Percentiles rank a stretch among this genome's conserved stretches.
Evolutionary conservation across 1,140 invertebrate genomes (phyloP).

Genomic region (Drosophila cardini): DNA sequence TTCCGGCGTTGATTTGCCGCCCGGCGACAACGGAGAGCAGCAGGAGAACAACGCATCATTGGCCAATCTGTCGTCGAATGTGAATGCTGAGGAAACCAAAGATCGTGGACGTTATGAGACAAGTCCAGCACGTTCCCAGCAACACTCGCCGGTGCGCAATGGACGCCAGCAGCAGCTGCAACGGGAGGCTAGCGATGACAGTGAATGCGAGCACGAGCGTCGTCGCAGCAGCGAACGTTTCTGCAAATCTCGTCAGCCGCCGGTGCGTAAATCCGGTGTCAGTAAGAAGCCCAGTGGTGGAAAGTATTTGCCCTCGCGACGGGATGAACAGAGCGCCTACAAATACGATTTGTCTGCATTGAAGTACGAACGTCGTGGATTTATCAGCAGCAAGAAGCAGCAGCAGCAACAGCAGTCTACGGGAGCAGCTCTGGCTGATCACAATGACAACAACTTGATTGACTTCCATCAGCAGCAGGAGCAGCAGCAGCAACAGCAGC

Average conservation of each 20-base stretch:
- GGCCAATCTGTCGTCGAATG: slow-evolving; percentile 57
- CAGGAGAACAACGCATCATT: slow-evolving; percentile 72
- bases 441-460: slow-evolving; percentile 84
- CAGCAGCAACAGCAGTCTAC: slow-evolving; percentile 57
- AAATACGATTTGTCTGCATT: slow-evolving; percentile 80
- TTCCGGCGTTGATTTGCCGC: slow-evolving; percentile 14
- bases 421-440: slow-evolving; percentile 54
- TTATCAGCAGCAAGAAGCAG: slow-evolving; percentile 79
- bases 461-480: slow-evolving; percentile 72
- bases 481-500: slow-evolving; percentile 66
- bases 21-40: slow-evolving; percentile 39
- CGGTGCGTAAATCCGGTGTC: slow-evolving; percentile 75
- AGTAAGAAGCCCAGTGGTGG: slow-evolving; percentile 69
- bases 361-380: slow-evolving; percentile 81
- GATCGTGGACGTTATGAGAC: slow-evolving; percentile 75
- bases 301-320: slow-evolving; percentile 70
- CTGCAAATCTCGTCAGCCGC: slow-evolving; percentile 80
- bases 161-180: slow-evolving; percentile 54
- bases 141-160: slow-evolving; percentile 62
- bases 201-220: slow-evolving; percentile 85
- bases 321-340: slow-evolving; percentile 77
- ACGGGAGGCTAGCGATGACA: slow-evolving; percentile 84
- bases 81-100: slow-evolving; percentile 42
- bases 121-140: slow-evolving; percentile 75
- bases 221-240: slow-evolving; percentile 82